Base-by-base conservation (phyloP, 2,113 vertebrate species). In the Lamprotornis superbus region DNA sequence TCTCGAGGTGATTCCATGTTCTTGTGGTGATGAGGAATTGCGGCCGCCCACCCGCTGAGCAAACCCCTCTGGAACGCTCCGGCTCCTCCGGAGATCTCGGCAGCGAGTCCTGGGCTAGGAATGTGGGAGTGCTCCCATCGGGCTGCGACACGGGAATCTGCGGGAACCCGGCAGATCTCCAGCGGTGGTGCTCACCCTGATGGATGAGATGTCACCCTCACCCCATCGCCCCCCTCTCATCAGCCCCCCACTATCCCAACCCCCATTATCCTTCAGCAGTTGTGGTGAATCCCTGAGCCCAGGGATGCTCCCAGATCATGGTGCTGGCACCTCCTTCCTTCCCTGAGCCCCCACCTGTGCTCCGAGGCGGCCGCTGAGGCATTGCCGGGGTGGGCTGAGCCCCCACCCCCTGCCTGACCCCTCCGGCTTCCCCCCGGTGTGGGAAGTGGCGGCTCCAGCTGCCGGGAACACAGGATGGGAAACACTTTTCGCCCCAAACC, bases 381-480 rank as follows among this genome's bases (percentile, higher is more conserved):
- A 28, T n/a, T 47, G 17, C 4, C 7, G n/a, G 69, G 40, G 63
- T 42, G 70, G 21, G 70, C 30, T 69, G 63, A 83, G 55, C 40
- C 40, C 68, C 47, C 55, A n/a, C n/a, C 22, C 82, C 67, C 68
- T 47, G 21, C n/a, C 67, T n/a, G 30, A 49, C 17, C 30, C 42
- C 49, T 47, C 18, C 4, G 0, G 30, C 49, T 65, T 11, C 2
- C 2, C 39, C 42, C 2, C 12, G 27, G 0, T 30, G 8, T 10
- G 71, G 87, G 88, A 89, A 71, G 40, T 0, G n/a, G 19, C 19
- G 55, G 46, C 42, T 85, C 76, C 84, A 22, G 80, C 77, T 89
- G 77, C 30, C 16, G 11, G 81, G 91, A 95, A 91, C 57, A 86
- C 71, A 61, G 91, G 84, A 93, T 3, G 53, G 67, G 88, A 94